A percentile compares a stretch with the other conserved stretches of the same genome.
phyloP scores from a whole-genome alignment of 2,888 invertebrate species.

The Leucophenga maculata region DNA sequence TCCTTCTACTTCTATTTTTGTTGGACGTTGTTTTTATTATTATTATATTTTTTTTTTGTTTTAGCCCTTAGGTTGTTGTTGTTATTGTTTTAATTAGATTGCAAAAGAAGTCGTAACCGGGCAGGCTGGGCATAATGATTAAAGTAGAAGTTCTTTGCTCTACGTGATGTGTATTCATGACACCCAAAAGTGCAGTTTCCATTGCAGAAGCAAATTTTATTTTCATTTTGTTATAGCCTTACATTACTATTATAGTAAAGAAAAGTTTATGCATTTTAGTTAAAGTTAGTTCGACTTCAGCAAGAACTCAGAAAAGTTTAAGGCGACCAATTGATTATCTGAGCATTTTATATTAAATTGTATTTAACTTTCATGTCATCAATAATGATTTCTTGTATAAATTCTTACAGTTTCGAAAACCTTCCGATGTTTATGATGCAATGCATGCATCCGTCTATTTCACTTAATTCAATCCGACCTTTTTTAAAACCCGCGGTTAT shows the following conservation, averaged over 20 bases:
- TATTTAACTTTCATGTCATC: too few relatives aligned
- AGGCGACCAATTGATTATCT: too few relatives aligned
- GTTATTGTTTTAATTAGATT: conserved; percentile 16
- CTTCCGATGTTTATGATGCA: too few relatives aligned
- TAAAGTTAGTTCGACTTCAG: background rate
- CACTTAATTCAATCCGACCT: too few relatives aligned
- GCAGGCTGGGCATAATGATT: too few relatives aligned
- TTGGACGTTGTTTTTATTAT: background rate
- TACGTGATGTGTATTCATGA: background rate
- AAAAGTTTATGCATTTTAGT: background rate
- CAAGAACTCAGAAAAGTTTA: background rate
- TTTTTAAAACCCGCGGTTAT: too few relatives aligned
- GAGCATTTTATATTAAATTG: too few relatives aligned
- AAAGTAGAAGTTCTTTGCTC: background rate
- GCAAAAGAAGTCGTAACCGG: background rate
- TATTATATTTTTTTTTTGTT: background rate
- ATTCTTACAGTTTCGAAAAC: too few relatives aligned
- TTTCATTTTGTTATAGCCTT: background rate
- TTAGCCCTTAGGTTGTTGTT: background rate
- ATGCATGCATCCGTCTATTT: too few relatives aligned
- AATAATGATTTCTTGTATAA: too few relatives aligned
- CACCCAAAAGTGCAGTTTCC: conserved; percentile 17
- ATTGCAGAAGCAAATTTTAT: conserved; percentile 5
- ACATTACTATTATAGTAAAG: background rate
- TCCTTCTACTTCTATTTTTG: background rate